Percentiles rank a stretch among this genome's conserved stretches.
These are phyloP conservation scores for Heliocidaris erythrogramma DNA, from an alignment of 35 echinoderm and acorn worm species.

Conservation along the genomic window DNA sequence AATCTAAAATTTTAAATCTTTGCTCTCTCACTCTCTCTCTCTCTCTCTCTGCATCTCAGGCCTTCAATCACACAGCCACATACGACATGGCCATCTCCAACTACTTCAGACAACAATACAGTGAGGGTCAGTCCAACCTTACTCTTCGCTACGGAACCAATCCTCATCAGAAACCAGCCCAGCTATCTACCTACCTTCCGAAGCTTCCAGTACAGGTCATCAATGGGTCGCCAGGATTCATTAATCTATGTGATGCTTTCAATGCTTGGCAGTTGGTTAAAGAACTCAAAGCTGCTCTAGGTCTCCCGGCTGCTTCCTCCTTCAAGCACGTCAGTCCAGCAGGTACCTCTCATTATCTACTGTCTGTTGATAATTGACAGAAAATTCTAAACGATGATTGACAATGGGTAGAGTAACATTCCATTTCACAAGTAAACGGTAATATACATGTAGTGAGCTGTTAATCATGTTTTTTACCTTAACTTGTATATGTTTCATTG, in stretches of 20 bases:
- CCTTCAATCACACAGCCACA: slow-evolving; percentile 91
- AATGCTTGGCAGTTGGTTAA: slow-evolving; percentile 96
- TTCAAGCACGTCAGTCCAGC: slow-evolving; percentile 99
- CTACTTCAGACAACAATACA: slow-evolving; percentile 88
- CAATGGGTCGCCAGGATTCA: slow-evolving; percentile 93
- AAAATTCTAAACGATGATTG: too few species aligned
- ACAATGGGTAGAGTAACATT: too few species aligned
- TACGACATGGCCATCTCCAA: slow-evolving; percentile 91
- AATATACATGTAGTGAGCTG: too few species aligned
- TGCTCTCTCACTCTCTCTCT: too few species aligned
- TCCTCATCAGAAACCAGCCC: slow-evolving; percentile 96
- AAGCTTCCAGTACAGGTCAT: slow-evolving; percentile 81
- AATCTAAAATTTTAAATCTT: too few species aligned
- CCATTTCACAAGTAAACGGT: too few species aligned
- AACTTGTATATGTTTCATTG: not conserved
- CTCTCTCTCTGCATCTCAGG: slow-evolving; percentile 37
- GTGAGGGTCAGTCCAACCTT: slow-evolving; percentile 74
- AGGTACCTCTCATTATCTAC: slow-evolving; percentile 43
- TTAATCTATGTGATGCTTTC: slow-evolving; percentile 91
- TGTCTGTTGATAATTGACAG: not conserved
- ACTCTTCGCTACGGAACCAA: slow-evolving; percentile 87
- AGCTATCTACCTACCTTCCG: slow-evolving; percentile 77
- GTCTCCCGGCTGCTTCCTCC: slow-evolving; percentile 81
- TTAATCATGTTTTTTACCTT: not conserved
- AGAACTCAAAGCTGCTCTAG: slow-evolving; percentile 79